Evolutionary conservation across 2,797 vertebrate species (phyloP).

Genomic region (Nyctibius grandis): DNA sequence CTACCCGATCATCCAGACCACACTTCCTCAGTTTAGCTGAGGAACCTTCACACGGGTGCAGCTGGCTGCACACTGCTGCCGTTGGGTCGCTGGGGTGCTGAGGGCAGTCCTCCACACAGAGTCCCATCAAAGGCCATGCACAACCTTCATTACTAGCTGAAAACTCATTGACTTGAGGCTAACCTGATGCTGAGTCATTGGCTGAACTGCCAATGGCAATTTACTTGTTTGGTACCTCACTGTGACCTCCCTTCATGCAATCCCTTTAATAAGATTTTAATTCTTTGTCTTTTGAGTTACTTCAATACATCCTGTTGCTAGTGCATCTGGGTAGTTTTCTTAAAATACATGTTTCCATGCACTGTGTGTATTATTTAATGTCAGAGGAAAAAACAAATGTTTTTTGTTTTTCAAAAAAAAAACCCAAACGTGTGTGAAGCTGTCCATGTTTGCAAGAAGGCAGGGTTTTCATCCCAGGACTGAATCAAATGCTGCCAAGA

Average conservation of each 20-base stretch:
- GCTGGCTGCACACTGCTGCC: neutral
- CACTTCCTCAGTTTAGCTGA: too few species aligned
- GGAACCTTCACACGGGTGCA: neutral
- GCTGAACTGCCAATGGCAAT: neutral
- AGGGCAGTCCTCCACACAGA: neutral
- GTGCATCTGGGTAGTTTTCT: neutral
- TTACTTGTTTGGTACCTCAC: neutral
- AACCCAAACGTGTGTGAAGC: neutral
- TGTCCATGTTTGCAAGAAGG: neutral
- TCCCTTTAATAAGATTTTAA: neutral
- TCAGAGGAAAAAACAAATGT: too few species aligned
- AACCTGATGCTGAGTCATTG: neutral
- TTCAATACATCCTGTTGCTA: neutral
- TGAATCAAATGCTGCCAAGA: neutral
- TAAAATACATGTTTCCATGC: neutral
- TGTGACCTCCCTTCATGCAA: neutral
- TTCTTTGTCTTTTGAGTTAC: neutral
- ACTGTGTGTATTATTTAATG: neutral
- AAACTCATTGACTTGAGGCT: neutral
- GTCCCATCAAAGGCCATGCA: neutral
- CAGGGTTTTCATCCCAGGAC: neutral
- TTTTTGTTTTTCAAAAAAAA: too few species aligned
- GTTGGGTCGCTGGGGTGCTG: fast-evolving
- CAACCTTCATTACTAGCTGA: neutral
- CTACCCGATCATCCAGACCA: too few species aligned